These are phyloP conservation scores for Liopterus haemorrhoidalis DNA, from an alignment of 2,888 invertebrate species.

Conservation along the genomic window DNA sequence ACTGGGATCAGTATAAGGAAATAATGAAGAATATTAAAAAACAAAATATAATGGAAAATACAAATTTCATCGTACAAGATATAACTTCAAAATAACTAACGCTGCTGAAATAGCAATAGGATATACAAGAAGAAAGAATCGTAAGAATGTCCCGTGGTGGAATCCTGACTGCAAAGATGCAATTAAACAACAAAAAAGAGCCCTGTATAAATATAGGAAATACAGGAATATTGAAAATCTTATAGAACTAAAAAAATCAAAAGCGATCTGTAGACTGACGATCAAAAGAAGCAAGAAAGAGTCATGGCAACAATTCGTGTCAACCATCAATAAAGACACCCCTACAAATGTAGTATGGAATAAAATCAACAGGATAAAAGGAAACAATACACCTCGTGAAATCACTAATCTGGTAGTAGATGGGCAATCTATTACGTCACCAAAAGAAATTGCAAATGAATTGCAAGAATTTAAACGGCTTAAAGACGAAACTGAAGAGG, in stretches of 20 bases:
- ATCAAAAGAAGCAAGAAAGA: neutral
- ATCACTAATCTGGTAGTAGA: no score
- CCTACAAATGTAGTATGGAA: slow-evolving; percentile 2
- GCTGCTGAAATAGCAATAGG: slow-evolving; percentile 3
- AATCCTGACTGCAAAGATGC: slow-evolving; percentile 2
- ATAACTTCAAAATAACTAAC: slow-evolving; percentile 3
- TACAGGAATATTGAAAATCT: slow-evolving; percentile 1
- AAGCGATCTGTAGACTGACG: neutral
- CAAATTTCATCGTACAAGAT: neutral
- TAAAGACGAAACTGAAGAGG: neutral
- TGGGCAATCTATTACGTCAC: neutral
- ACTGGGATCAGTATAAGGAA: slow-evolving; percentile 7
- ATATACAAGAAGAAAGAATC: neutral
- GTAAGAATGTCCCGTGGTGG: slow-evolving; percentile 1
- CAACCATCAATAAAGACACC: slow-evolving; percentile 1
- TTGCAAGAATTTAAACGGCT: neutral
- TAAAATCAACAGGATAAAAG: neutral
- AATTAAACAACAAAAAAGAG: slow-evolving; percentile 1
- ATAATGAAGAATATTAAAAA: neutral
- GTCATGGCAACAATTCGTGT: slow-evolving; percentile 2
- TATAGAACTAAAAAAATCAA: neutral
- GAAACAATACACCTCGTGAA: no score
- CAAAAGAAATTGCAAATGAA: neutral
- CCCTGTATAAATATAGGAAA: slow-evolving; percentile 4
- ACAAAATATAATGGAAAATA: slow-evolving; percentile 1